Conservation (phyloP, 2,113 vertebrate genomes). For the Tapirus terrestris region DNA sequence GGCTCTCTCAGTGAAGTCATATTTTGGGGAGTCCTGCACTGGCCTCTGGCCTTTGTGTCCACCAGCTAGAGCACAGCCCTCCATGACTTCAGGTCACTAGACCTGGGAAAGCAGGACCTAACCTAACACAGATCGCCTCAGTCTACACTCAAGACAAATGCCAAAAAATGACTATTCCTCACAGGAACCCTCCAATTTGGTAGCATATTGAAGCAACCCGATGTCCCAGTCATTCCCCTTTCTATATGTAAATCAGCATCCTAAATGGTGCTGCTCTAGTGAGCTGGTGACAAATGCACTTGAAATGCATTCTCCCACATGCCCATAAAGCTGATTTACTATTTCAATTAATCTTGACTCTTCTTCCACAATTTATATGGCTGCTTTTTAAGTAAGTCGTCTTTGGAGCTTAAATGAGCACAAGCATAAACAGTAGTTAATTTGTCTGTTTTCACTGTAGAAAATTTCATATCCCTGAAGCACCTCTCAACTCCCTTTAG, state of each 20-base stretch:
- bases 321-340: slow-evolving; percentile 83
- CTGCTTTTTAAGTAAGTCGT: slow-evolving; percentile 78
- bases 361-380: slow-evolving; percentile 79
- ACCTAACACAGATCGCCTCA: not conserved
- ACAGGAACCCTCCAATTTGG: slow-evolving; percentile 69
- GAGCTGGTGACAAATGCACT: slow-evolving; percentile 76
- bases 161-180: slow-evolving; percentile 67
- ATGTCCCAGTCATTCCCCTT: slow-evolving; percentile 55
- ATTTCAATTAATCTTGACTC: slow-evolving; percentile 85
- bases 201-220: slow-evolving; percentile 37
- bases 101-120: not conserved
- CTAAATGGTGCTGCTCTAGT: slow-evolving; percentile 73
- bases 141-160: slow-evolving; percentile 63
- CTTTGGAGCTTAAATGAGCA: slow-evolving; percentile 77
- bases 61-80: not conserved
- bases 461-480: slow-evolving; percentile 59
- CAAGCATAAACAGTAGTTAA: slow-evolving; percentile 78
- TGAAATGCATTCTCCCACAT: slow-evolving; percentile 73
- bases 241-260: slow-evolving; percentile 81
- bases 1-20: not conserved
- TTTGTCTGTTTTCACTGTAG: slow-evolving; percentile 76
- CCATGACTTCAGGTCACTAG: not conserved
- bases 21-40: not conserved
- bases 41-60: not conserved
- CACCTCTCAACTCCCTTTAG: slow-evolving; percentile 37